Conservation (phyloP, 35 echinoderm and acorn worm genomes). For the Heliocidaris erythrogramma region DNA sequence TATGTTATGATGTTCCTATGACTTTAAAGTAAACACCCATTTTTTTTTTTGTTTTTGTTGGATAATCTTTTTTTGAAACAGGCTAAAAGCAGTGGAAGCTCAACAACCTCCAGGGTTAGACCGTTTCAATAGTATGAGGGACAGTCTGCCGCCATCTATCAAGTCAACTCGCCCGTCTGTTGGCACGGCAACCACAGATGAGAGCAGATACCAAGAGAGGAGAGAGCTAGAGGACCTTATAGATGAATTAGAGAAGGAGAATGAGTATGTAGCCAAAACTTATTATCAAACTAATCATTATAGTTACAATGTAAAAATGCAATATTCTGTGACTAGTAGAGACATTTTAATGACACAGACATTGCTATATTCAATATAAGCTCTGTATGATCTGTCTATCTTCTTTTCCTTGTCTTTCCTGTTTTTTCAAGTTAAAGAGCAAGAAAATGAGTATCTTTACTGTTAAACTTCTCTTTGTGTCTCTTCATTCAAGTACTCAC, state of each 20-base stretch:
- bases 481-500: too few species aligned
- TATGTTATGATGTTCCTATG: too few species aligned
- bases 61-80: slow-evolving; percentile 4
- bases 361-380: too few species aligned
- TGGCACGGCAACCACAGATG: not conserved
- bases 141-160: not conserved
- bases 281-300: not conserved
- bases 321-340: too few species aligned
- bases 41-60: too few species aligned
- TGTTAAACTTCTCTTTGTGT: too few species aligned
- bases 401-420: too few species aligned
- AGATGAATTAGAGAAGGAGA: slow-evolving; percentile 74
- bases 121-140: not conserved
- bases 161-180: not conserved
- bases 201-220: slow-evolving; percentile 31
- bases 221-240: slow-evolving; percentile 68
- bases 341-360: too few species aligned
- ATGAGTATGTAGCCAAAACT: slow-evolving; percentile 65
- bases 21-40: too few species aligned
- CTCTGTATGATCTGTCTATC: too few species aligned
- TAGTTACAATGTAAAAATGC: not conserved
- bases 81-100: slow-evolving; percentile 82
- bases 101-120: not conserved
- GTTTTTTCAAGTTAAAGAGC: too few species aligned
- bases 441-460: too few species aligned